A percentile compares a stretch with the other conserved stretches of the same genome.
phyloP scores from a whole-genome alignment of 23 tunicate species.

The Halocynthia roretzi region DNA sequence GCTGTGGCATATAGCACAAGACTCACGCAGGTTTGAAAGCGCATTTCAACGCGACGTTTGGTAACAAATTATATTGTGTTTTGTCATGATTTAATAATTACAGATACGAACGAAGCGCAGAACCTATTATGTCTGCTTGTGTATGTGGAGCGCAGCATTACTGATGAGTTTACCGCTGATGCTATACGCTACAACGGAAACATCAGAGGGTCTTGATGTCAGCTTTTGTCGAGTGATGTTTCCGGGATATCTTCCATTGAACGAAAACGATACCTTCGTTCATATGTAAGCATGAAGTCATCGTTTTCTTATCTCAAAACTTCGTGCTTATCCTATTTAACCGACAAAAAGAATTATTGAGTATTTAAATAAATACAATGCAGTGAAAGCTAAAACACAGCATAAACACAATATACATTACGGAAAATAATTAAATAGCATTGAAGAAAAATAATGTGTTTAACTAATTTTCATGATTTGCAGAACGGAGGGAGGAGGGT shows the following conservation, averaged over 20 bases:
- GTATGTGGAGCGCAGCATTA: conserved; percentile 50
- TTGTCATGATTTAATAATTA: neutral
- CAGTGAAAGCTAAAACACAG: no score
- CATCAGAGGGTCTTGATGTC: conserved; percentile 5
- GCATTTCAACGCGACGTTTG: no score
- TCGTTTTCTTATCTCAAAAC: no score
- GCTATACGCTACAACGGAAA: conserved; percentile 44
- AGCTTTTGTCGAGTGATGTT: conserved; percentile 49
- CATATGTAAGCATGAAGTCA: conserved; percentile 14
- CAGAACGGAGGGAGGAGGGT: no score
- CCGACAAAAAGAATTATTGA: no score
- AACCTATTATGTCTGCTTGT: conserved; percentile 40
- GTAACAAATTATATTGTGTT: no score
- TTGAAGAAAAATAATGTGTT: no score
- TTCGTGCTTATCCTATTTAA: no score
- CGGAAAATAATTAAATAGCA: no score
- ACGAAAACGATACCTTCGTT: conserved; percentile 12
- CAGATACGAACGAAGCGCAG: conserved; percentile 68
- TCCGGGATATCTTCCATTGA: conserved; percentile 41
- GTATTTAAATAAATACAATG: no score
- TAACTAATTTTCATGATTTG: no score
- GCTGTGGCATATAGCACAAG: conserved; percentile 82
- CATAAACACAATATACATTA: no score
- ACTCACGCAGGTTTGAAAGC: conserved; percentile 43
- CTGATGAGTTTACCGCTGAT: conserved; percentile 53